Evolutionary conservation across 2,113 vertebrate genomes (phyloP).

Genomic region (Campylorhamphus procurvoides): DNA sequence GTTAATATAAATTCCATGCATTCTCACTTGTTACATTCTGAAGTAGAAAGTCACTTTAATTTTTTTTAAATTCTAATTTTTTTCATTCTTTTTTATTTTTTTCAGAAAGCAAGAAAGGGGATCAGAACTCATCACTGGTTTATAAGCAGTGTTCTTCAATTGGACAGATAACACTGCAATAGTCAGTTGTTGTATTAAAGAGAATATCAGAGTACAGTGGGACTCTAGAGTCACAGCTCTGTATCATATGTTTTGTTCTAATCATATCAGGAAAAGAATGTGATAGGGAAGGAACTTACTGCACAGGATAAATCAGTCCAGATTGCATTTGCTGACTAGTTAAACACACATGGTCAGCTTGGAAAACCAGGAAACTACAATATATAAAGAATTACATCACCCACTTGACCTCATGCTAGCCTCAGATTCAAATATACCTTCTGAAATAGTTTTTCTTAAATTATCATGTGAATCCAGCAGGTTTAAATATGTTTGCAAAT

Average conservation of each 20-base stretch:
- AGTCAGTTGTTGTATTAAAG: background rate
- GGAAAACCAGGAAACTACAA: background rate
- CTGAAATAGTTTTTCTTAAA: background rate
- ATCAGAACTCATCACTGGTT: background rate
- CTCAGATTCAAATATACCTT: background rate
- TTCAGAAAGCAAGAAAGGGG: background rate
- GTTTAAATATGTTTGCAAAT: background rate
- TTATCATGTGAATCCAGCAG: background rate
- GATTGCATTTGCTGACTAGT: background rate
- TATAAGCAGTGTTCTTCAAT: background rate
- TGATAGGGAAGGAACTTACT: background rate
- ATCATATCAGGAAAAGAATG: background rate
- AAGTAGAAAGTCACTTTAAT: background rate
- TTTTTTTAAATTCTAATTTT: no score
- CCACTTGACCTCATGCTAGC: background rate
- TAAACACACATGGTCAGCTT: background rate
- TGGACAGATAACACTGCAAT: background rate
- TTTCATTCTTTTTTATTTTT: background rate
- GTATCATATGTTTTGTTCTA: background rate
- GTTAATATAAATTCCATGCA: background rate
- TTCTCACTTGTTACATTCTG: background rate
- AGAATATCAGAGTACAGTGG: background rate
- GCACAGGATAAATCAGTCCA: background rate
- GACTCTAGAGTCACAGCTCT: background rate
- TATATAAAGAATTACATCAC: background rate